Evolutionary conservation across 2,113 vertebrate species (phyloP).

Genomic region (Gavia stellata): DNA sequence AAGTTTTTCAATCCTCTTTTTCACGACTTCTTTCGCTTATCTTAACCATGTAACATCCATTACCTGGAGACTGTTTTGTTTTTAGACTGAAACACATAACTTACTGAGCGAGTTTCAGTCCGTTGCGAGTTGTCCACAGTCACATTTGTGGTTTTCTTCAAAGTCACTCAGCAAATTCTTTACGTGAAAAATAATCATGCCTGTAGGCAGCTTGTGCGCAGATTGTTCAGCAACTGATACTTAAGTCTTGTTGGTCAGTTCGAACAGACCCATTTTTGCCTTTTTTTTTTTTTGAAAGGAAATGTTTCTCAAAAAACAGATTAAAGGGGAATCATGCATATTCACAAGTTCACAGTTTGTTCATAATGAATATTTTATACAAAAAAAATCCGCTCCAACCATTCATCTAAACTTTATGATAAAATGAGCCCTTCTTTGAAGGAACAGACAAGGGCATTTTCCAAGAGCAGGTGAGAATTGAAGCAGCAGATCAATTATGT

Average conservation of each 20-base stretch:
- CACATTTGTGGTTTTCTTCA: background rate
- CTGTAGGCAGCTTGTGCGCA: background rate
- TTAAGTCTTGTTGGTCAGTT: constrained; percentile 34
- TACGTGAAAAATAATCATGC: background rate
- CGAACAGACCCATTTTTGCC: background rate
- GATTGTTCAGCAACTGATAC: background rate
- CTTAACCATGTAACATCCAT: background rate
- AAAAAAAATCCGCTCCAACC: background rate
- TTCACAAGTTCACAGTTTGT: constrained; percentile 63
- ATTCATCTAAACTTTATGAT: constrained; percentile 47
- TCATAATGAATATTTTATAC: constrained; percentile 61
- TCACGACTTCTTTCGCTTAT: background rate
- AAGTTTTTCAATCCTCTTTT: background rate
- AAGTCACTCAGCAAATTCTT: background rate
- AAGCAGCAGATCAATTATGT: background rate
- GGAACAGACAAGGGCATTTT: background rate
- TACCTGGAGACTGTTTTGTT: background rate
- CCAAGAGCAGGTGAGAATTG: background rate
- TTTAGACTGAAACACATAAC: background rate
- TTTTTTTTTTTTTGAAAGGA: background rate
- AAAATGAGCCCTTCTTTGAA: constrained; percentile 14
- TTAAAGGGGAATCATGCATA: constrained; percentile 61
- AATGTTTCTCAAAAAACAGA: constrained; percentile 10
- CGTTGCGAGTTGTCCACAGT: background rate
- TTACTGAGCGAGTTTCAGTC: background rate